Base-by-base conservation (phyloP, 1,140 invertebrate species). In the Listronotus bonariensis region DNA sequence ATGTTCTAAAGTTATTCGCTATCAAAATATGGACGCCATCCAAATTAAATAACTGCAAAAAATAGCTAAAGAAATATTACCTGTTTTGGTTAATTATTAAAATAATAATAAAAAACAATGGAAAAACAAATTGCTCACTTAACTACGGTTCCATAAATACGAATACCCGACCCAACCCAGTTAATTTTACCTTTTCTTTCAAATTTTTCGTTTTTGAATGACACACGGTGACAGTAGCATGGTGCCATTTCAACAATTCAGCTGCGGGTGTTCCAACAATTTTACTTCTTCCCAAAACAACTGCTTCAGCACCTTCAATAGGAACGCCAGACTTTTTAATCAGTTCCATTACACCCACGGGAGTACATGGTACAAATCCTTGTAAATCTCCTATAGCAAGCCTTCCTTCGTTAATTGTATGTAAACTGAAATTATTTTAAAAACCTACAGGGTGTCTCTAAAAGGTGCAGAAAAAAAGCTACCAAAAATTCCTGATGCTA, bases 231-330 rank as follows among this genome's bases (percentile, higher is more conserved):
- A 99, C 96, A 3, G 96, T 99, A 0, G 96, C 96, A 82, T 99
- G 84, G 59, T 96, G 86, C 96, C 96, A 99, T 79, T 97, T 94
- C 7, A 99, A 83, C 10, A 99, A 81, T 81, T 98, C 95, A 0
- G 95, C 87, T 55, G 93, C 91, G 0, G 97, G 97, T 0, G 95
- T 94, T 18, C 97, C 97, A 6, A 99, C 96, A 76, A 99, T 99
- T 82, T 98, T 97, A 79, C 96, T 98, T 67, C 97, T 84, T 4
- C 97, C 97, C 41, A 99, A 77, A 9, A 99, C 96, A 12, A 99
- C 96, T 10, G 95, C 96, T 53, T 85, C 84, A 36, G 91, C 89
- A 6, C 97, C 97, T 40, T 86, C 84, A 17, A 98, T 91, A 60
- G 84, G 74, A 0, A 93, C 84, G 0, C 93, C 92, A 45, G 87